Percentiles rank a stretch among this genome's conserved stretches.
Evolutionary conservation across 2,113 vertebrate species (phyloP).

Genomic region (Gopherus evgoodei): DNA sequence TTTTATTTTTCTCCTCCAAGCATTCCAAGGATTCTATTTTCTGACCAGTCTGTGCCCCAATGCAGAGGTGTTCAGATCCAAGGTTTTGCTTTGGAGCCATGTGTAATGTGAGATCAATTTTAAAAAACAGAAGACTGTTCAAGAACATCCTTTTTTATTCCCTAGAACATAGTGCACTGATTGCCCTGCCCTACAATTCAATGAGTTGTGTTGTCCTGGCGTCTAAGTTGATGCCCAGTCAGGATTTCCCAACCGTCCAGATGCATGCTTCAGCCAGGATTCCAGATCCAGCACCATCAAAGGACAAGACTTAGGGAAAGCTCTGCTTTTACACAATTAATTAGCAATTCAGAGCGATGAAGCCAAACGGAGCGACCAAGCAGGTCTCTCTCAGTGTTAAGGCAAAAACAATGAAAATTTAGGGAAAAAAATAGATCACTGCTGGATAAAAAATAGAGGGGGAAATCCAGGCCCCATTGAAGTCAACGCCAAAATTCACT

Average conservation of each 20-base stretch:
- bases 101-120: background rate
- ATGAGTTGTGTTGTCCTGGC: too few species aligned
- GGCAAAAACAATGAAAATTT: background rate
- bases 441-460: background rate
- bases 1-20: background rate
- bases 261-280: rapidly evolving
- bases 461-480: rapidly evolving
- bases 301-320: background rate
- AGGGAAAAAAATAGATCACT: background rate
- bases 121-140: background rate
- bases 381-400: background rate
- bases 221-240: background rate
- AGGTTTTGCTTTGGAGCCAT: background rate
- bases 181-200: background rate
- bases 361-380: too few species aligned
- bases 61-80: background rate
- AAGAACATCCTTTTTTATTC: background rate
- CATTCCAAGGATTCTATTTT: background rate
- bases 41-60: background rate
- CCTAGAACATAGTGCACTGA: background rate
- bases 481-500: rapidly evolving
- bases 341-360: background rate
- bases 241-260: too few species aligned
- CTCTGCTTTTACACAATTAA: background rate
- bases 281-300: rapidly evolving